Conservation (phyloP, 2,888 invertebrate species). For the Drosophila prostipennis region DNA sequence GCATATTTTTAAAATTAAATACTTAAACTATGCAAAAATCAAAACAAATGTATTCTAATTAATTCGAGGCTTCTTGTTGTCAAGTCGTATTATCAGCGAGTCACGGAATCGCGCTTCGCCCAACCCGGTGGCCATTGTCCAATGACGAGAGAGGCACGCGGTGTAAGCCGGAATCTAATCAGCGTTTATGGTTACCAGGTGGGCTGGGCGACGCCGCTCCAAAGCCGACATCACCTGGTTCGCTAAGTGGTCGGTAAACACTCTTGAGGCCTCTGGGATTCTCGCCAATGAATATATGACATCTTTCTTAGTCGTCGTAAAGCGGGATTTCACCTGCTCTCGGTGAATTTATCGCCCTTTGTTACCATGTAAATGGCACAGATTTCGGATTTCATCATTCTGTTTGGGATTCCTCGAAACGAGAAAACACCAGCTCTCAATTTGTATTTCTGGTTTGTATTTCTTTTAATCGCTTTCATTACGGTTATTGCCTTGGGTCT, state of each 20-base stretch:
- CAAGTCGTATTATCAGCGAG: slow-evolving; percentile 14
- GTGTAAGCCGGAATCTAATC: slow-evolving; percentile 37
- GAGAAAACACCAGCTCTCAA: background rate
- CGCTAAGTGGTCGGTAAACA: slow-evolving; percentile 28
- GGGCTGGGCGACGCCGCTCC: slow-evolving; percentile 33
- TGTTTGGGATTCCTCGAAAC: slow-evolving; percentile 10
- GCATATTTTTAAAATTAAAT: slow-evolving; percentile 77
- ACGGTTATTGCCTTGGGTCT: slow-evolving; percentile 24
- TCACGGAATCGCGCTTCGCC: background rate
- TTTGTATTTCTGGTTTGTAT: slow-evolving; percentile 24
- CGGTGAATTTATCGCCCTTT: slow-evolving; percentile 35
- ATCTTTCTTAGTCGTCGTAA: slow-evolving; percentile 15
- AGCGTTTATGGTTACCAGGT: slow-evolving; percentile 36
- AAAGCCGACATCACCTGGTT: slow-evolving; percentile 18
- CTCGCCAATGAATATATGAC: slow-evolving; percentile 23
- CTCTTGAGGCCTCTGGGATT: slow-evolving; percentile 18
- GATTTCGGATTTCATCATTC: slow-evolving; percentile 32
- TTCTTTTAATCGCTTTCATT: slow-evolving; percentile 19
- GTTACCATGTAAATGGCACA: slow-evolving; percentile 6
- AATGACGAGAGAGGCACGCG: slow-evolving; percentile 20
- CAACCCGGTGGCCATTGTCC: slow-evolving; percentile 22
- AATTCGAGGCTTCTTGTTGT: slow-evolving; percentile 6
- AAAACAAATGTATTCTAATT: slow-evolving; percentile 15
- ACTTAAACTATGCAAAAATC: slow-evolving; percentile 54
- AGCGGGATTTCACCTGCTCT: slow-evolving; percentile 29